Evolutionary conservation across 2,797 vertebrate genomes (phyloP).

Genomic region (Cuculus canorus): DNA sequence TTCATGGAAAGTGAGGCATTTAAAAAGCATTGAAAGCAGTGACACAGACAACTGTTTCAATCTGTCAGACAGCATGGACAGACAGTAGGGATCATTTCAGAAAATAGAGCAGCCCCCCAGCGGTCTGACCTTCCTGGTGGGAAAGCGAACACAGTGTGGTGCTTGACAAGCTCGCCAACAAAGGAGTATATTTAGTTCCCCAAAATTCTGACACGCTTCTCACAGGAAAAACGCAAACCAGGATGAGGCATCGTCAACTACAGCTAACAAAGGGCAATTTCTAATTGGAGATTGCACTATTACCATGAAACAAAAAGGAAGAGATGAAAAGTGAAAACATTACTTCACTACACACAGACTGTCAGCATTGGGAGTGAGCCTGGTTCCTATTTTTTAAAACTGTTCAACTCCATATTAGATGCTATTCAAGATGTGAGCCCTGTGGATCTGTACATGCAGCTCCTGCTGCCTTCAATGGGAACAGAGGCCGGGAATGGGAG

Average conservation of each 20-base stretch:
- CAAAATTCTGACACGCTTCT: constrained; percentile 84
- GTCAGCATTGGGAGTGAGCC: neutral
- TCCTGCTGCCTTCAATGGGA: constrained; percentile 19
- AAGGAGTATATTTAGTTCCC: constrained; percentile 81
- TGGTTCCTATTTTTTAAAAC: neutral
- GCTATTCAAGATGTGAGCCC: neutral
- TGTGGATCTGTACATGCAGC: neutral
- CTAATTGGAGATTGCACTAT: constrained; percentile 43
- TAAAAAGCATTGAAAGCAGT: constrained; percentile 70
- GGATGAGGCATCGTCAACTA: neutral
- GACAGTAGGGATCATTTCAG: constrained; percentile 78
- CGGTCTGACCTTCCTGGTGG: constrained; percentile 84
- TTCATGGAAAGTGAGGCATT: constrained; percentile 71
- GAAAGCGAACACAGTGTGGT: constrained; percentile 77
- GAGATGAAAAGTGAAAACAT: constrained; percentile 2
- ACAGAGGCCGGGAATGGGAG: neutral
- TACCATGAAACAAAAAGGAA: constrained; percentile 3
- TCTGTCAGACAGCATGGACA: constrained; percentile 79
- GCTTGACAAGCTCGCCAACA: constrained; percentile 85
- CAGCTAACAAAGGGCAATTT: constrained; percentile 54
- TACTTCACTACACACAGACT: neutral
- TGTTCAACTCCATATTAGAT: neutral
- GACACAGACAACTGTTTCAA: constrained; percentile 81
- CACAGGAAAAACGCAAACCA: constrained; percentile 77
- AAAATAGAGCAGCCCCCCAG: constrained; percentile 76